Base-by-base conservation (phyloP, 2,888 invertebrate species). In the Barypeithes pellucidus region DNA sequence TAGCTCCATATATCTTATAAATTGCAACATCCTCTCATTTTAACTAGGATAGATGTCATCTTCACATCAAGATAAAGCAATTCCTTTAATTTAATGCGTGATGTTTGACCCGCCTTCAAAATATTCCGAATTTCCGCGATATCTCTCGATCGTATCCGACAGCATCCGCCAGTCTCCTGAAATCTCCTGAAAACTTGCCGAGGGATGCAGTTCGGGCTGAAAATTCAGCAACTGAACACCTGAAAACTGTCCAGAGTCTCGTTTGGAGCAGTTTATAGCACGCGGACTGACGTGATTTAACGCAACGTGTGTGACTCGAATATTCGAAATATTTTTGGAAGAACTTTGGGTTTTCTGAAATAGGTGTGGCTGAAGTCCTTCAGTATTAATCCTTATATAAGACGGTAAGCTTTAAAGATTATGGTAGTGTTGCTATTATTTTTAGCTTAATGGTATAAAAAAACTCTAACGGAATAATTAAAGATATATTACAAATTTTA, bases 161-260 rank as follows among this genome's bases (percentile, higher is more conserved):
- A 59, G 59, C 50, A 61, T 43, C 67, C 67, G 9, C 67, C 43
- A 41, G 41, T 54, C 66, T 66, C 66, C 66, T 66, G 66, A 66
- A 57, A 47, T 52, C 67, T 67, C 47, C 59, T 63, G 36, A 50
- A 63, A 47, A 33, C n/a, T 63, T 33, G 67, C 67, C 41, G 47
- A 20, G 67, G 59, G 67, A 67, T 67, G 67, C 45, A 67, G 67
- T 67, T 67, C 36, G 59, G 59, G 67, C 67, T 47, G 67, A 67
- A 47, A 67, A 59, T 47, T 59, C 59, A 50, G 67, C 57, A 57
- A 18, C 33, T 57, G 33, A 57, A 57, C 33, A 57, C 33, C 33
- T 57, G 33, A 33, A 57, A 57, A 57, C 54, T 57, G 54, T 33
- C 54, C 33, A n/a, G 33, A 33, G 11, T 33, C 20, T 47, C 16